Conservation (phyloP, 1,140 invertebrate species). For the Oryzaephilus surinamensis region DNA sequence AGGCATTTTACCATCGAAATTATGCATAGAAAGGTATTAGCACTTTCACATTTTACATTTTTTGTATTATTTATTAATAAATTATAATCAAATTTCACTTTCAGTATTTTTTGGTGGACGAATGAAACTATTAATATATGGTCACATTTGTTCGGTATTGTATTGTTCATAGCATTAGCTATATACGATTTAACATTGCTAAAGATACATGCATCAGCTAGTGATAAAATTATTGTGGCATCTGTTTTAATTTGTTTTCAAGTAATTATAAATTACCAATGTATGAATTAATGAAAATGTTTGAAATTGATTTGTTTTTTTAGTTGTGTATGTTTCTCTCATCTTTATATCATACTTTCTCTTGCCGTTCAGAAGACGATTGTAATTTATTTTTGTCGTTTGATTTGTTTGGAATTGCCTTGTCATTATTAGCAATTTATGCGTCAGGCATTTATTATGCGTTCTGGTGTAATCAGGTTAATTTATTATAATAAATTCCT, state of each 20-base stretch:
- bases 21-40: slow-evolving; percentile 86
- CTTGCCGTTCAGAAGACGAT: slow-evolving; percentile 77
- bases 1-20: slow-evolving; percentile 63
- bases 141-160: slow-evolving; percentile 89
- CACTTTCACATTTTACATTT: slow-evolving; percentile 8
- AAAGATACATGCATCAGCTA: slow-evolving; percentile 62
- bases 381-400: slow-evolving; percentile 81
- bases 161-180: slow-evolving; percentile 73
- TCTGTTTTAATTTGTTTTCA: slow-evolving; percentile 77
- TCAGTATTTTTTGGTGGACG: slow-evolving; percentile 89
- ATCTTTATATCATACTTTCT: slow-evolving; percentile 88
- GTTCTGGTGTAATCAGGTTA: slow-evolving; percentile 89
- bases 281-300: background rate
- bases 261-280: slow-evolving; percentile 45
- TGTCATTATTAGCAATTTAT: slow-evolving; percentile 88
- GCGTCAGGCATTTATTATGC: slow-evolving; percentile 93
- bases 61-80: background rate
- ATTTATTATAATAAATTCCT: slow-evolving; percentile 18
- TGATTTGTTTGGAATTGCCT: slow-evolving; percentile 86
- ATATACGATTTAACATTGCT: slow-evolving; percentile 73
- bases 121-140: slow-evolving; percentile 97
- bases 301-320: slow-evolving; percentile 28
- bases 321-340: slow-evolving; percentile 90
- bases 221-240: slow-evolving; percentile 77
- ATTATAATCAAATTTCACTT: slow-evolving; percentile 28